Base-by-base conservation (phyloP, 2,113 vertebrate genomes). In the Vimba vimba region DNA sequence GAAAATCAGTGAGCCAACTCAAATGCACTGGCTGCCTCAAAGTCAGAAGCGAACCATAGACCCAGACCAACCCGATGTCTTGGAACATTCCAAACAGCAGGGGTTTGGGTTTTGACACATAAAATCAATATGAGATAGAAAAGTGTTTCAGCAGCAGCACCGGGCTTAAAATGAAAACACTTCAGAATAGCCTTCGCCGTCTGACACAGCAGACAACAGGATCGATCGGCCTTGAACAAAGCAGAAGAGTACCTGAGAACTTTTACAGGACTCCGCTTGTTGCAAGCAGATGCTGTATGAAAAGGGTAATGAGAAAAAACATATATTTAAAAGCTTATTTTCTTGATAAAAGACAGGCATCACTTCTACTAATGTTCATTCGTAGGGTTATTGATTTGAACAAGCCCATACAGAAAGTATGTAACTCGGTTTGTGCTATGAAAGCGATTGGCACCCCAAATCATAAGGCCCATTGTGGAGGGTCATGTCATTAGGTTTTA, bases 111-210 rank as follows among this genome's bases (percentile, higher is more conserved):
- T 94, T 93, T 94, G 93, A 94, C 93, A 92, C 92, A 92, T 90
- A 84, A 94, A 94, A 95, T 95, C 94, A 94, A 94, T 94, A 94
- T 81, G 52, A 92, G 89, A 92, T 90, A 91, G 92, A 89, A 89
- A 86, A 93, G 92, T 73, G 82, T 93, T 91, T 91, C 82, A 86
- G 84, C 89, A 91, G 88, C 91, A 91, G 90, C 88, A 83, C 68
- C 81, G 89, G 89, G 88, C 87, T 83, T 85, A 89, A 92, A 90
- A 88, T 93, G 92, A 93, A 94, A 94, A 93, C 90, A 94, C 93
- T 94, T 94, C 92, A 93, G 94, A 94, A 92, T 89, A 89, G 90
- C 87, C 82, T 89, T 88, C 89, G 92, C 89, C 85, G 91, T 91
- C 89, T 93, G 93, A 91, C 92, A 91, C 89, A 74, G 90, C 91